A percentile compares a stretch with the other conserved stretches of the same genome.
Conservation (phyloP, 2,797 vertebrate species). For the Numenius phaeopus region DNA sequence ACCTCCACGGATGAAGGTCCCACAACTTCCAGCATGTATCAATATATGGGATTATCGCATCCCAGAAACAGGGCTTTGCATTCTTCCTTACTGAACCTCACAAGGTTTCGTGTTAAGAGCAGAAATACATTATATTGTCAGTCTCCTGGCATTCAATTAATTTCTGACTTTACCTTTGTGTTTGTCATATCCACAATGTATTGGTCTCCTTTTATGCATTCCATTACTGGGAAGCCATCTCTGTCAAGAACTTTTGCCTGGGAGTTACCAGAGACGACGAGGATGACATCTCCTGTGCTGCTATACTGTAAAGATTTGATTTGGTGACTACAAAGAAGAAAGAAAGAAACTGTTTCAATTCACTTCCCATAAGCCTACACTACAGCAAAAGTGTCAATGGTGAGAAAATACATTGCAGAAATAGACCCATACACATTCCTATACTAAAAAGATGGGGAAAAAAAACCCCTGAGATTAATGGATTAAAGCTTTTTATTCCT, state of each 20-base stretch:
- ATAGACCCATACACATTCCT: neutral
- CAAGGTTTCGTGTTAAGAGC: neutral
- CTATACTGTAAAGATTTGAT: constrained; percentile 96
- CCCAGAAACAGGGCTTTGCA: neutral
- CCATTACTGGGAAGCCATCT: constrained; percentile 97
- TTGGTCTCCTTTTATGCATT: constrained; percentile 97
- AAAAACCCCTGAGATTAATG: neutral
- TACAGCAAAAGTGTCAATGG: neutral
- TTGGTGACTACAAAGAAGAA: constrained; percentile 86
- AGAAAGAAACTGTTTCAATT: neutral
- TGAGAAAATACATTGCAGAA: neutral
- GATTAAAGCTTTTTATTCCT: neutral
- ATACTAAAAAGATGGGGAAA: neutral
- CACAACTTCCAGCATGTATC: neutral
- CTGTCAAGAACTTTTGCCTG: constrained; percentile 97
- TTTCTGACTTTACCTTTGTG: constrained; percentile 88
- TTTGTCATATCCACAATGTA: constrained; percentile 99
- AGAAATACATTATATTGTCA: neutral
- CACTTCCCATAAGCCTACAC: neutral
- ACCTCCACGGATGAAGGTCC: neutral
- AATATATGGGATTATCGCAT: fast-evolving
- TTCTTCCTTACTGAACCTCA: neutral
- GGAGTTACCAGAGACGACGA: constrained; percentile 94
- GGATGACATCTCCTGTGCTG: constrained; percentile 93
- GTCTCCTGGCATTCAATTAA: neutral